These are phyloP conservation scores for Lophotis ruficrista DNA, from an alignment of 2,113 vertebrate species.

Conservation along the genomic window DNA sequence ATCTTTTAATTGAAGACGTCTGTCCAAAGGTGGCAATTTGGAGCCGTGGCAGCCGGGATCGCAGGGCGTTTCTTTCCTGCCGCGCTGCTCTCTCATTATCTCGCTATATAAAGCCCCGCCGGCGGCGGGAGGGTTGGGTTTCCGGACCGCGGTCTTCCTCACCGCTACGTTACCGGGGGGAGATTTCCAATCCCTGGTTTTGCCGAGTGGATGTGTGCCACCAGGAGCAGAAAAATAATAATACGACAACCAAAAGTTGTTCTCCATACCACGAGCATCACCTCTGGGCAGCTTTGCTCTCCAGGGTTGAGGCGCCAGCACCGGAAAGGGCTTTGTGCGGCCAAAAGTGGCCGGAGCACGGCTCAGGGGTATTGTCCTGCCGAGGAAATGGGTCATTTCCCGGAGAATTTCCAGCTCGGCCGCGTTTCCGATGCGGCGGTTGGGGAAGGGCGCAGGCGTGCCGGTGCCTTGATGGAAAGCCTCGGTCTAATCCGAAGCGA, in stretches of 20 bases:
- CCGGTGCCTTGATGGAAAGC: neutral
- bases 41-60: neutral
- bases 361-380: constrained; percentile 27
- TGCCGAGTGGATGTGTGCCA: neutral
- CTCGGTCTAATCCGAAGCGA: neutral
- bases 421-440: neutral
- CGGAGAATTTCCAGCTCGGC: constrained; percentile 17
- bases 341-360: neutral
- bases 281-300: neutral
- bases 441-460: neutral
- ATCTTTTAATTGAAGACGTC: constrained; percentile 1
- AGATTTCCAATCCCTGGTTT: neutral
- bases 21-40: constrained; percentile 35
- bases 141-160: constrained; percentile 37
- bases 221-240: neutral
- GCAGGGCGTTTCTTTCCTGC: constrained; percentile 56
- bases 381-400: constrained; percentile 62
- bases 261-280: neutral
- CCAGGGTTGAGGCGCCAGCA: neutral
- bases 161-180: fast-evolving
- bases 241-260: neutral
- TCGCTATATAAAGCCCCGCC: constrained; percentile 22
- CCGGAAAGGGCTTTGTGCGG: constrained; percentile 9
- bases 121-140: neutral
- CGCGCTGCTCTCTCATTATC: constrained; percentile 48